Evolutionary conservation across 2,113 vertebrate species (phyloP).

Genomic region (Rhineura floridana): DNA sequence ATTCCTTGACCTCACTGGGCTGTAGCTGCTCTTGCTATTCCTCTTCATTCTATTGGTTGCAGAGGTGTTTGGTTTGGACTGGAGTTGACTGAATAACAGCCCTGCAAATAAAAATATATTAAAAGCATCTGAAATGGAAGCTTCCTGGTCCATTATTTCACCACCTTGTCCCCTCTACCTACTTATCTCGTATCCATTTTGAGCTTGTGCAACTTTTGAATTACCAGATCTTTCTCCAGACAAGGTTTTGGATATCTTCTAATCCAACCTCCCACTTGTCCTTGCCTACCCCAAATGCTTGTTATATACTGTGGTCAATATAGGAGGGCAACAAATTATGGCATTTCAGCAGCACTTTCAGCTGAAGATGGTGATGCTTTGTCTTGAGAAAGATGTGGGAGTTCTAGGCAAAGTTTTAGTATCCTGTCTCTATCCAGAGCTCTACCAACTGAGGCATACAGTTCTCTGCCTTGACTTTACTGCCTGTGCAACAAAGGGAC

Average conservation of each 20-base stretch:
- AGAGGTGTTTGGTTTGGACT: constrained; percentile 35
- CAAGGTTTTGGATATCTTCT: not conserved
- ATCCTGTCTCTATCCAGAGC: not conserved
- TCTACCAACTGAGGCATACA: not conserved
- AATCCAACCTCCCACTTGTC: not conserved
- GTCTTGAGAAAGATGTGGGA: not conserved
- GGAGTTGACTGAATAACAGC: constrained; percentile 23
- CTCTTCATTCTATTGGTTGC: constrained; percentile 48
- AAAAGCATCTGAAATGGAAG: constrained; percentile 72
- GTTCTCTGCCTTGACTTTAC: not conserved
- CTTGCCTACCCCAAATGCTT: not conserved
- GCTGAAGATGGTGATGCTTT: not conserved
- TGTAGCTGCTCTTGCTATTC: constrained; percentile 51
- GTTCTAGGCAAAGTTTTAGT: not conserved
- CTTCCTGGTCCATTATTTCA: not conserved
- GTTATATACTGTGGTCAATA: not conserved
- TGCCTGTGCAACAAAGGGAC: not conserved
- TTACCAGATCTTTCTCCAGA: not conserved
- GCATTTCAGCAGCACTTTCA: not conserved
- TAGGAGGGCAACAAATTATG: not conserved
- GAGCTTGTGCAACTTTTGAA: not conserved
- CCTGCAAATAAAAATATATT: constrained; percentile 66
- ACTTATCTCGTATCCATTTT: not conserved
- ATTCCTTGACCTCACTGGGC: constrained; percentile 26
- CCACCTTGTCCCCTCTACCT: no score